Evolutionary conservation across 1,140 invertebrate species (phyloP), one percentile per base, ranked within the genome.

Genomic region (Drosophila ironensis): DNA sequence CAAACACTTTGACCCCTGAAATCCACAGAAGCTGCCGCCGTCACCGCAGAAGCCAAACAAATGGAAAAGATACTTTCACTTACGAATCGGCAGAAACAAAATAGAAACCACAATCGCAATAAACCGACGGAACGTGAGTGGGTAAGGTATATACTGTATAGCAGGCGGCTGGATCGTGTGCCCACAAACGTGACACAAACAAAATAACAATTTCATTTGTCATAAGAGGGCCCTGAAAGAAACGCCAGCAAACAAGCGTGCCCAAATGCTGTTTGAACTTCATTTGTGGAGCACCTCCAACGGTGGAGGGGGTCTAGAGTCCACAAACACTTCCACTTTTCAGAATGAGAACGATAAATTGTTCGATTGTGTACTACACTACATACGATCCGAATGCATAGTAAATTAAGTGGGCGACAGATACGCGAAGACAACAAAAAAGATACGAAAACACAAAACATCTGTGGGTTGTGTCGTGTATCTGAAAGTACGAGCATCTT

Each of bases 51-150:
- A 33, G 27, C 37, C 40, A 24, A 75, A 46, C 67, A 60, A 35
- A 4, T 12, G 12, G 4, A 35, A 71, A 71, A 86, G 80, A 86
- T 86, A 86, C 80, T 86, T 86, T 86, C 80, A 86, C 80, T 86
- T 64, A 50, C 80, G 80, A 75, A 86, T 69, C 45, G 38, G 12
- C 53, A 35, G 81, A 86, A 86, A 53, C 80, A 86, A 86, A 86
- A 86, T 86, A 80, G 80, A 86, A 86, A 80, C 64, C 71, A 66
- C 48, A 78, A 71, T 63, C 60, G 48, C 44, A 78, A 71, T 67
- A 70, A 56, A 73, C 52, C 1, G 14, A 12, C 16, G 19, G 27
- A 40, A 63, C 57, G 57, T 61, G 45, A 64, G 30, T 28, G 19
- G 47, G 12, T 19, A 14, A 30, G 44, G 27, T 17, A 57, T 50